Base-by-base conservation (phyloP, 1,140 invertebrate species). In the Eumaeus atala region DNA sequence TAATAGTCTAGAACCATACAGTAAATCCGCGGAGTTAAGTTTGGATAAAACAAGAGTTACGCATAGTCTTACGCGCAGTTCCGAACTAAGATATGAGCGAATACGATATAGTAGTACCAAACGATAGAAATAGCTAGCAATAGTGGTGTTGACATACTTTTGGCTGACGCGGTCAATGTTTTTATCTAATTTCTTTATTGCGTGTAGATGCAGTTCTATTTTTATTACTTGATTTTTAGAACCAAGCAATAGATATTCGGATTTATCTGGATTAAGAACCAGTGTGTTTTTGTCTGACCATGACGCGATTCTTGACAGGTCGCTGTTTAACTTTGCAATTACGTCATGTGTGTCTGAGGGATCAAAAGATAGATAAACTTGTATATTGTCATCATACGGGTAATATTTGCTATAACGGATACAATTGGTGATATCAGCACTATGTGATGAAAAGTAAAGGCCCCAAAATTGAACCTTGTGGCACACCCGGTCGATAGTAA, bases 381-480 rank as follows among this genome's bases (percentile, higher is more conserved):
- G 44, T 9, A n/a, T 47, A 2, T 47, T 14, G 12, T 47, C 44
- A 11, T 7, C 44, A 47, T 47, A 47, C 9, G 18, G 17, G 12
- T 47, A 16, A 17, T 17, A 18, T 21, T 47, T 18, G 16, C 34
- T 14, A 6, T 37, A 12, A 14, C 36, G n/a, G 16, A 51, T 51
- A 7, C 49, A 51, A 10, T 14, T 6, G 9, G 14, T 1, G 36
- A 51, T 36, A 14, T 36, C 48, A 7, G 48, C 33, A 12, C n/a
- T 50, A 9, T 51, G 36, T 4, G 36, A 38, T 17, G 17, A 37
- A 51, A 11, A 51, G 16, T 11, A 51, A 3, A 35, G 35, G 14
- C 36, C 49, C 49, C 12, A 51, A 16, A 35, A 51, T 51, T 1
- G 34, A 51, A 5, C 49, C 49, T 35, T 51, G 49, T 0, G 49